phyloP scores from a whole-genome alignment of 92 coral and sea anemone genomes.

The Phenganax stokvisi region DNA sequence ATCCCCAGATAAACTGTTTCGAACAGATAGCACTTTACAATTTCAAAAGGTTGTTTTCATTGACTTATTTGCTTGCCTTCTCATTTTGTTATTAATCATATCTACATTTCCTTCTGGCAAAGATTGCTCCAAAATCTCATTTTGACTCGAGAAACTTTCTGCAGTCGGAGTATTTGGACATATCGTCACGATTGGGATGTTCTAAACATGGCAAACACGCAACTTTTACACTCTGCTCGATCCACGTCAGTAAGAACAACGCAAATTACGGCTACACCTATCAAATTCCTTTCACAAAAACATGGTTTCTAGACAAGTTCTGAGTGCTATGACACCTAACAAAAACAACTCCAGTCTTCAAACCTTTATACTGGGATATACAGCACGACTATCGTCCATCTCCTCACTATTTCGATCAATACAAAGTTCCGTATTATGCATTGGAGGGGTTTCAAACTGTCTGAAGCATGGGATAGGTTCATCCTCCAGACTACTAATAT shows the following conservation, averaged over 20 bases:
- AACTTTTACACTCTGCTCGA: background rate
- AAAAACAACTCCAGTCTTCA: slow-evolving; percentile 8
- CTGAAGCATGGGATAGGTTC: slow-evolving; percentile 96
- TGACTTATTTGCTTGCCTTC: slow-evolving; percentile 9
- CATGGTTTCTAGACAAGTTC: background rate
- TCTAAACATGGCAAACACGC: background rate
- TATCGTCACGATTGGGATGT: slow-evolving; percentile 25
- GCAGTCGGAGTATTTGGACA: slow-evolving; percentile 17
- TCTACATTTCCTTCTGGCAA: background rate
- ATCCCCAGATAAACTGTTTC: background rate
- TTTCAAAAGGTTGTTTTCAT: background rate
- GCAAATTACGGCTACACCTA: background rate
- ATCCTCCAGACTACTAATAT: slow-evolving; percentile 57
- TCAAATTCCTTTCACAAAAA: background rate
- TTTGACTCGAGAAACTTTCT: slow-evolving; percentile 13
- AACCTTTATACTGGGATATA: background rate
- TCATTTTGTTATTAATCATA: slow-evolving; percentile 8
- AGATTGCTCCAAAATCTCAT: background rate
- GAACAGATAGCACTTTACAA: background rate
- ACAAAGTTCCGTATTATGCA: slow-evolving; percentile 14
- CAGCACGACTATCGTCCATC: slow-evolving; percentile 11
- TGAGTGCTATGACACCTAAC: background rate
- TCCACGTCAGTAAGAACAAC: background rate
- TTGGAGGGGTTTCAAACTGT: slow-evolving; percentile 23
- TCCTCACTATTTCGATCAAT: slow-evolving; percentile 4